Evolutionary conservation across 2,888 invertebrate genomes (phyloP), one percentile per base, ranked within the genome.

Genomic region (Eupeodes latifasciatus): DNA sequence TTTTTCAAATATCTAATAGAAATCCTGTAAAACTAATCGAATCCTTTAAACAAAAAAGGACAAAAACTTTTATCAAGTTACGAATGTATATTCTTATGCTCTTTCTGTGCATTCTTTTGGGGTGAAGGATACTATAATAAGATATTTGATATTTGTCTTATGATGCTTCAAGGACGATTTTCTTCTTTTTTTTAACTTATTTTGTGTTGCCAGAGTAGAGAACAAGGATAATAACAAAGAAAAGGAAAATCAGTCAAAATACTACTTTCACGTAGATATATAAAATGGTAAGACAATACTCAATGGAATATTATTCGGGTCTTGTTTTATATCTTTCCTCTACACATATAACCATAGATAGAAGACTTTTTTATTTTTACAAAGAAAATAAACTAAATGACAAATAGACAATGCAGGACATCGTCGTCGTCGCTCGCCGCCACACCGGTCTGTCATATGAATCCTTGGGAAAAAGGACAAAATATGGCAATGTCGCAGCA

Each of bases 91-190:
- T 5, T 40, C 71, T 81, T 59, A 53, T 76, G 66, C 67, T 67
- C 62, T 62, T 36, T 19, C 49, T 57, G 57, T 12, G 36, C 59
- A 72, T 66, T 77, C 34, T 47, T 36, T 40, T 81, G 67, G 72
- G 62, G 62, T 57, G 74, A 64, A 57, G 34, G 49, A 44, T 64
- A 47, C 57, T 74, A 78, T 78, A 71, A 62, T 40, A 40, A 40
- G 77, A 75, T 36, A 86, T 82, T 49, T 77, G 82, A 82, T 86
- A 82, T 81, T 69, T 78, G 81, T 75, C 78, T 69, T 81, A 51
- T 69, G 61, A 80, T 84, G 74, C 5, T 76, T 85, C 82, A 82
- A 85, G 85, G 85, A 81, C 74, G 44, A 51, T n/a, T 57, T 64
- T 64, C 40, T 9, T 40, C 5, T 40, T 64, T 12, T 66, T 66